These are phyloP conservation scores for Epinotia bilunana DNA, from an alignment of 2,888 invertebrate species.

Conservation along the genomic window DNA sequence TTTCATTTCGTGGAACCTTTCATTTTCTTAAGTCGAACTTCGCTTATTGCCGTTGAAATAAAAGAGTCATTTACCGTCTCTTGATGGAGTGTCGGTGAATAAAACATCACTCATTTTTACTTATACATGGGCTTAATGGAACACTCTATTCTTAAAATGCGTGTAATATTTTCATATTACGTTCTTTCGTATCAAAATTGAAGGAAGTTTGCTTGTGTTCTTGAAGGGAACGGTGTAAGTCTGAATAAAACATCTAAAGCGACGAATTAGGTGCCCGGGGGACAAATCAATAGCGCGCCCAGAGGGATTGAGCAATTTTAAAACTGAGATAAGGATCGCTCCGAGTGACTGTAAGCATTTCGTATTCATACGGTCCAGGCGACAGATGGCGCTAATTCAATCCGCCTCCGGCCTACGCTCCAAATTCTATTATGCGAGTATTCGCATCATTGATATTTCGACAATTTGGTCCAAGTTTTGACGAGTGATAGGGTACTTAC, in stretches of 20 bases:
- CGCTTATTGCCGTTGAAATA: conserved; percentile 65
- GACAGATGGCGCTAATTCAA: conserved; percentile 84
- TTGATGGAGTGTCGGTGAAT: conserved; percentile 63
- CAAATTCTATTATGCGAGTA: conserved; percentile 82
- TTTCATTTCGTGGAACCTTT: conserved; percentile 73
- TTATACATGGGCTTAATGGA: conserved; percentile 31
- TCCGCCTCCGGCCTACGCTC: conserved; percentile 80
- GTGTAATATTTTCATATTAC: conserved; percentile 35
- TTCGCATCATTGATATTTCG: conserved; percentile 85
- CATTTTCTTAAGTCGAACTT: conserved; percentile 70
- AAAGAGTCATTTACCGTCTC: conserved; percentile 63
- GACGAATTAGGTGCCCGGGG: conserved; percentile 75
- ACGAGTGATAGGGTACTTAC: conserved; percentile 55
- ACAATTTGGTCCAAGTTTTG: conserved; percentile 69
- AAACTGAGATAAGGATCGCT: conserved; percentile 83
- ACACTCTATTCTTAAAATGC: conserved; percentile 49
- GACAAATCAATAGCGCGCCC: conserved; percentile 79
- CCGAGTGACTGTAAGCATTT: conserved; percentile 77
- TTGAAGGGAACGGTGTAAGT: conserved; percentile 64
- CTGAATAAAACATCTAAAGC: conserved; percentile 76
- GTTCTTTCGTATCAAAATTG: conserved; percentile 2
- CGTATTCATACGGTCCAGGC: conserved; percentile 81
- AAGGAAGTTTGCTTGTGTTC: conserved; percentile 33
- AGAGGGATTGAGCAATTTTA: conserved; percentile 81
- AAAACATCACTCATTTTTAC: conserved; percentile 57